Evolutionary conservation across 1,140 invertebrate species (phyloP).

Genomic region (Drosophila biarmipes): DNA sequence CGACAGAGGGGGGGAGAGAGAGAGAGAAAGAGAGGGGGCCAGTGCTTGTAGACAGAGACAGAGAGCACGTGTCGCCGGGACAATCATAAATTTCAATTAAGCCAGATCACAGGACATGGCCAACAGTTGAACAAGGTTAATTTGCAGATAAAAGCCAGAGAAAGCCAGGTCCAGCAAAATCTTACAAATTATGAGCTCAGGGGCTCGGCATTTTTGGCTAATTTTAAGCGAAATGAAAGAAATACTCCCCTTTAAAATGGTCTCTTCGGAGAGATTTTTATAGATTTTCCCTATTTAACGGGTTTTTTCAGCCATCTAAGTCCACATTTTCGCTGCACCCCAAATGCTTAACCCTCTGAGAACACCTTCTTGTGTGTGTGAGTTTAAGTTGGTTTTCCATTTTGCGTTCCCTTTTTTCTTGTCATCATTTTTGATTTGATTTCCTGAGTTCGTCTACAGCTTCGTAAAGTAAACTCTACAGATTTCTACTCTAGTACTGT

Average conservation of each 20-base stretch:
- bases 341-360: conserved; percentile 7
- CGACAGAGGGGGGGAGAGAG: too few species aligned
- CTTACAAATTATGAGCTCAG: conserved; percentile 54
- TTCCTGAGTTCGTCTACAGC: conserved; percentile 26
- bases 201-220: not conserved
- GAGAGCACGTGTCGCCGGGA: conserved; percentile 43
- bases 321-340: not conserved
- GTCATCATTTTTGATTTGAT: not conserved
- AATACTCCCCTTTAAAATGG: too few species aligned
- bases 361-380: conserved; percentile 34
- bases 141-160: conserved; percentile 56
- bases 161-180: conserved; percentile 11
- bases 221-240: not conserved
- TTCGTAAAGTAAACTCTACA: conserved; percentile 51
- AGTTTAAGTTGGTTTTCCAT: not conserved
- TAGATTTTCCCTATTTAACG: not conserved
- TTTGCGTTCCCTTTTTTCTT: not conserved
- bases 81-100: conserved; percentile 79
- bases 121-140: conserved; percentile 59
- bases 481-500: conserved; percentile 45
- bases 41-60: conserved; percentile 11
- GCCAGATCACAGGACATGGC: conserved; percentile 50
- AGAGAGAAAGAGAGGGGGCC: not conserved
- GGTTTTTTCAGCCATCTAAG: too few species aligned
- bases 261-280: not conserved